Percentiles rank a stretch among this genome's conserved stretches.
phyloP scores from a whole-genome alignment of 2,113 vertebrate species.

The Ceyx margarethae region DNA sequence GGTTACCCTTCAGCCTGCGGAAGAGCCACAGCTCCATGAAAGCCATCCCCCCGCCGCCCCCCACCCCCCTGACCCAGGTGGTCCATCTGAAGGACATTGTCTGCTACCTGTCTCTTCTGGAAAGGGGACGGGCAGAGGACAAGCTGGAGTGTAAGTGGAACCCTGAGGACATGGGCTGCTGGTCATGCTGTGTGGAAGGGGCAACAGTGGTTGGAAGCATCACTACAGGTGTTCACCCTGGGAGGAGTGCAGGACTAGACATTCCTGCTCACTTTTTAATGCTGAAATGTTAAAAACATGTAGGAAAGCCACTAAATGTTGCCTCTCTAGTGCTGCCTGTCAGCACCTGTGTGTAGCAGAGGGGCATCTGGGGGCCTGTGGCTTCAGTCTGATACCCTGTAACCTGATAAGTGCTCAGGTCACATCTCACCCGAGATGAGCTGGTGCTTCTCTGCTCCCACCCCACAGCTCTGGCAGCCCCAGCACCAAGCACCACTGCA shows the following conservation, averaged over 20 bases:
- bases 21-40: conserved; percentile 78
- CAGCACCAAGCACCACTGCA: background rate
- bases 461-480: background rate
- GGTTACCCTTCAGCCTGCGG: conserved; percentile 61
- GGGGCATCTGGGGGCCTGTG: accelerated
- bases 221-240: accelerated
- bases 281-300: background rate
- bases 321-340: background rate
- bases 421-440: accelerated
- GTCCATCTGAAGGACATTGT: conserved; percentile 94
- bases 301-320: accelerated
- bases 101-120: conserved; percentile 94
- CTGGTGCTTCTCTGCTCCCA: background rate
- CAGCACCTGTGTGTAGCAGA: accelerated
- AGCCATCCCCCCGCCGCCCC: background rate
- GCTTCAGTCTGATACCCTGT: accelerated
- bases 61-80: conserved; percentile 65
- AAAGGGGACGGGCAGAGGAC: conserved; percentile 90
- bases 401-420: background rate
- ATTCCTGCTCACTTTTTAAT: background rate
- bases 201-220: background rate
- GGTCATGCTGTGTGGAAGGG: background rate
- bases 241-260: background rate
- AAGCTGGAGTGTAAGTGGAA: conserved; percentile 93
- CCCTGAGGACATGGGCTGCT: accelerated